phyloP scores from a whole-genome alignment of 2,113 vertebrate genomes.

The Callopanchax toddi region DNA sequence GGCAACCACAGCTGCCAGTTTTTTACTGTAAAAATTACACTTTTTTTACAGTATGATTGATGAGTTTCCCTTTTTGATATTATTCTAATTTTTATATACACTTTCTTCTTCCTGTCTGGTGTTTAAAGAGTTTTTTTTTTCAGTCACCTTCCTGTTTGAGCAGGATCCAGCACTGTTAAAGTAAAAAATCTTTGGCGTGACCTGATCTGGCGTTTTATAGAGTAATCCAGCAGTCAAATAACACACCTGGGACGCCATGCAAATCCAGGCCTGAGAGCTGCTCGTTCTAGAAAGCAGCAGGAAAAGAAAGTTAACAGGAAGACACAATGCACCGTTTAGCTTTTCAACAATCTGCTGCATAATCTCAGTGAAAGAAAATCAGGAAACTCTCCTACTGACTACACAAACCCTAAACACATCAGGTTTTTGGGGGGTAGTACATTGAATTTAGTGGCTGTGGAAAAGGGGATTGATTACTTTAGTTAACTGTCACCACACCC shows the following conservation, averaged over 20 bases:
- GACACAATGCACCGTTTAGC: too few species aligned
- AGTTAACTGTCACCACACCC: constrained; percentile 71
- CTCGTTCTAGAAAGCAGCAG: constrained; percentile 28
- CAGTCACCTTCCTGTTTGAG: constrained; percentile 34
- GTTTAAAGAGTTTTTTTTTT: too few species aligned
- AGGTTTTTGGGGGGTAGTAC: neutral
- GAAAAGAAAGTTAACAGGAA: constrained; percentile 11
- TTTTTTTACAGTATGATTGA: too few species aligned
- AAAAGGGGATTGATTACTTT: constrained; percentile 64
- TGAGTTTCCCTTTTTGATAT: too few species aligned
- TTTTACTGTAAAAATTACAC: too few species aligned
- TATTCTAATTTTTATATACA: too few species aligned
- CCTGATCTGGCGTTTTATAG: constrained; percentile 35
- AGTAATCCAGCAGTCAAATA: constrained; percentile 68
- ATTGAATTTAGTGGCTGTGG: constrained; percentile 32
- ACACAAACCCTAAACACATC: too few species aligned
- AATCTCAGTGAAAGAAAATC: constrained; percentile 63
- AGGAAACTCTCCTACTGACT: too few species aligned
- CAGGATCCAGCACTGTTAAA: constrained; percentile 48
- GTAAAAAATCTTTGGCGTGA: constrained; percentile 71
- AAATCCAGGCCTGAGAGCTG: constrained; percentile 58
- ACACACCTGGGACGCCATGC: constrained; percentile 74
- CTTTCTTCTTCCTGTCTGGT: too few species aligned
- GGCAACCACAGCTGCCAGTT: too few species aligned
- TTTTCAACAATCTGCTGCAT: neutral